These are phyloP conservation scores for Polyploca ridens DNA, from an alignment of 2,888 invertebrate genomes.

Conservation along the genomic window DNA sequence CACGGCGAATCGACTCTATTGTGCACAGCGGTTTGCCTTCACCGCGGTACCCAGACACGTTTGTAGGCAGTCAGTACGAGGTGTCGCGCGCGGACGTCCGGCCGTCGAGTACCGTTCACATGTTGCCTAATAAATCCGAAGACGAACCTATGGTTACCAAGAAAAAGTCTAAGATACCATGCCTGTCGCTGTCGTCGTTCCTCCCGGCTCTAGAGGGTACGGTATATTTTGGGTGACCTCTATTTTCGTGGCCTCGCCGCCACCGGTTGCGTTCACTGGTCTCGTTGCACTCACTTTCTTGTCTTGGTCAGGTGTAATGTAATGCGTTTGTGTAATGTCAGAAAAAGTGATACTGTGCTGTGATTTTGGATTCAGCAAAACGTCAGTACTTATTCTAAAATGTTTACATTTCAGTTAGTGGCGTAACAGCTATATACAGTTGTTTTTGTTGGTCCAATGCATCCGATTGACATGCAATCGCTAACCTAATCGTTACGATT, in stretches of 20 bases:
- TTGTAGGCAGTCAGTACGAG: conserved; percentile 64
- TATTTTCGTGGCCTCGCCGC: conserved; percentile 70
- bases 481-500: not conserved
- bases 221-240: conserved; percentile 65
- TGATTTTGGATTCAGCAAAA: conserved; percentile 37
- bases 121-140: conserved; percentile 75
- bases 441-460: conserved; percentile 6
- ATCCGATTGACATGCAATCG: not conserved
- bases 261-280: conserved; percentile 77
- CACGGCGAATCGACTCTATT: conserved; percentile 47
- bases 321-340: conserved; percentile 66
- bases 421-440: not conserved
- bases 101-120: conserved; percentile 55
- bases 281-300: conserved; percentile 80
- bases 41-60: conserved; percentile 73
- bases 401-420: not conserved
- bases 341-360: conserved; percentile 58
- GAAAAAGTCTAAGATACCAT: conserved; percentile 82
- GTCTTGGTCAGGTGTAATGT: conserved; percentile 79
- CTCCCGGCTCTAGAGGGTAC: conserved; percentile 81
- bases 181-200: conserved; percentile 76
- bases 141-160: conserved; percentile 79
- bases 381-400: conserved; percentile 1
- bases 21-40: conserved; percentile 64
- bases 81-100: conserved; percentile 77